Evolutionary conservation across 2,113 vertebrate genomes (phyloP).

Genomic region (Sceloporus undulatus): DNA sequence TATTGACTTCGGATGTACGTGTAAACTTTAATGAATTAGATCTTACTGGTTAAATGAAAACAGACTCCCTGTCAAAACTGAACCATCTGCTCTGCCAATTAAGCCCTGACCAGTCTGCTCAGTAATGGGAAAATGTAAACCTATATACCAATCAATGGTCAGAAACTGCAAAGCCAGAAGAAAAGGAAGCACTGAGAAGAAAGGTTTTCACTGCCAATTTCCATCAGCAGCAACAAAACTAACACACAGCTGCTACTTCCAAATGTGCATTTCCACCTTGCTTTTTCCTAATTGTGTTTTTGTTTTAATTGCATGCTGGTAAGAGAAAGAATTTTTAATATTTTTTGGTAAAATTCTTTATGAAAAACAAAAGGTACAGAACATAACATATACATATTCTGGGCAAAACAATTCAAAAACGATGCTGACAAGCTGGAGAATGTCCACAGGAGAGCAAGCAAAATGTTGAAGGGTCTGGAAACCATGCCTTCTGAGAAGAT

Average conservation of each 20-base stretch:
- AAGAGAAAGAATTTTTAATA: background rate
- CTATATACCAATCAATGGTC: constrained; percentile 21
- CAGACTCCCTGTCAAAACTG: constrained; percentile 12
- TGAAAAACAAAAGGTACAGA: too few relatives aligned
- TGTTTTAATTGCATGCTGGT: background rate
- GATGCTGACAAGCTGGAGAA: too few relatives aligned
- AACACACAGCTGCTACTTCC: background rate
- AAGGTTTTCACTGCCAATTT: background rate
- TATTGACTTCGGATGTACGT: constrained; percentile 9
- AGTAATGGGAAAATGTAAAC: background rate
- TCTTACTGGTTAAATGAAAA: constrained; percentile 19
- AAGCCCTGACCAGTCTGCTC: background rate
- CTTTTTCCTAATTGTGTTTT: background rate
- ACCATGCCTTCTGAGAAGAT: too few relatives aligned
- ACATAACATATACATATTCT: too few relatives aligned
- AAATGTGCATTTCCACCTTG: background rate
- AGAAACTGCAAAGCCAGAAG: background rate
- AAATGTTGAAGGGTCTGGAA: too few relatives aligned
- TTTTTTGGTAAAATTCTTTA: too few relatives aligned
- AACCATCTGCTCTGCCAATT: background rate
- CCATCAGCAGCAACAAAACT: constrained; percentile 3
- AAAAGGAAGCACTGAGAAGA: background rate
- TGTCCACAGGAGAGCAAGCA: too few relatives aligned
- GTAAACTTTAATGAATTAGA: constrained; percentile 1
- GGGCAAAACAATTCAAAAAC: too few relatives aligned